Evolutionary conservation across 1,140 invertebrate species (phyloP).

Genomic region (Danaus melanippus): DNA sequence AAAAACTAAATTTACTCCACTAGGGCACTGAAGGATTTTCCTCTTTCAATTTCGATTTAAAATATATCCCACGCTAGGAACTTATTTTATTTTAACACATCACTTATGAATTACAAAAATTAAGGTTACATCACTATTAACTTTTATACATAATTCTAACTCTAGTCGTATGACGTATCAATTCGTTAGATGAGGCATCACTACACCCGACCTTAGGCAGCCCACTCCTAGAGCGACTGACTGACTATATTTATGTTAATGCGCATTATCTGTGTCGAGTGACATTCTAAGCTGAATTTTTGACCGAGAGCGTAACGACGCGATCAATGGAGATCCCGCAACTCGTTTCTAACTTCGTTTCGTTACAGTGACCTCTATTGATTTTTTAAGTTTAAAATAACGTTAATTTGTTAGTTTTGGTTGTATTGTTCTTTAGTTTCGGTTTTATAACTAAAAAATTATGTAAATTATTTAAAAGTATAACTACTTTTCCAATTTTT

Average conservation of each 20-base stretch:
- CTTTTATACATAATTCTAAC: constrained; percentile 11
- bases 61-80: background rate
- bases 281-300: constrained; percentile 17
- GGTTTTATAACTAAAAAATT: too few species aligned
- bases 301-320: constrained; percentile 8
- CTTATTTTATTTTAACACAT: constrained; percentile 22
- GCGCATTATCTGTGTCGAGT: constrained; percentile 20
- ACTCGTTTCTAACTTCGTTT: constrained; percentile 6
- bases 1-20: constrained; percentile 42
- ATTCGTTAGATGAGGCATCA: constrained; percentile 23
- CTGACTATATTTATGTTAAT: constrained; percentile 10
- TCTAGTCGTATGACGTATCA: constrained; percentile 20
- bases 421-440: too few species aligned
- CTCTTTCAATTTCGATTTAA: constrained; percentile 14
- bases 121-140: constrained; percentile 9
- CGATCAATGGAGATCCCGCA: constrained; percentile 5
- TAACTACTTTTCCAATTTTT: too few species aligned
- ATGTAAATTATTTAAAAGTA: too few species aligned
- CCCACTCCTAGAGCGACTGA: constrained; percentile 20
- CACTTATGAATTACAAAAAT: constrained; percentile 21
- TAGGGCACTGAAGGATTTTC: constrained; percentile 31
- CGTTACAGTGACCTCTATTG: constrained; percentile 5
- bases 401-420: too few species aligned
- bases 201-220: constrained; percentile 18
- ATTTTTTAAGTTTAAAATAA: too few species aligned